phyloP scores from a whole-genome alignment of 2,113 vertebrate species.

The Stegastes partitus region DNA sequence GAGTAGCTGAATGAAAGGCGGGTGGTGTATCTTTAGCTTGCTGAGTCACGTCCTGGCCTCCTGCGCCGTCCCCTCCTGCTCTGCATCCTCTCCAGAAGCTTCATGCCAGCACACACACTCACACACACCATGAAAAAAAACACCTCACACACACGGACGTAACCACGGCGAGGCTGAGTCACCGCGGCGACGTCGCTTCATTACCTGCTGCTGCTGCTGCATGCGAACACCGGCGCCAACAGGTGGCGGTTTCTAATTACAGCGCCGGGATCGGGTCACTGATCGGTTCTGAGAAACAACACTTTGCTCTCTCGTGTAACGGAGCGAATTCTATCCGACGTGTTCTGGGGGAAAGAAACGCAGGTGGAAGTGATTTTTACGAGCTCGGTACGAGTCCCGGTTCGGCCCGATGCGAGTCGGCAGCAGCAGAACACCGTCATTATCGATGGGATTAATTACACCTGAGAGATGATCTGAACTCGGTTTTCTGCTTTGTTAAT shows the following conservation, averaged over 20 bases:
- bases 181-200: neutral
- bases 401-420: no score
- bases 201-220: neutral
- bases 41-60: conserved; percentile 74
- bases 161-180: conserved; percentile 38
- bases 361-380: no score
- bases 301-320: no score
- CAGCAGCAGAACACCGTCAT: no score
- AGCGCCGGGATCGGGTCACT: no score
- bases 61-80: conserved; percentile 68
- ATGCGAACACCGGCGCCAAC: no score
- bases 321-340: neutral
- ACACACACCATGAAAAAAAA: neutral
- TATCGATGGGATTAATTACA: no score
- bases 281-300: neutral
- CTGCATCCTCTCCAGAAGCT: conserved; percentile 53
- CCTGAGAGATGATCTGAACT: no score
- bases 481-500: no score
- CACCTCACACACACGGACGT: conserved; percentile 17
- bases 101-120: conserved; percentile 14
- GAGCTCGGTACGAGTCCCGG: no score
- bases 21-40: conserved; percentile 32
- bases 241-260: no score
- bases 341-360: no score
- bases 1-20: conserved; percentile 29